Evolutionary conservation across 2,888 invertebrate species (phyloP).

Genomic region (Rhagophthalmus giganteus): DNA sequence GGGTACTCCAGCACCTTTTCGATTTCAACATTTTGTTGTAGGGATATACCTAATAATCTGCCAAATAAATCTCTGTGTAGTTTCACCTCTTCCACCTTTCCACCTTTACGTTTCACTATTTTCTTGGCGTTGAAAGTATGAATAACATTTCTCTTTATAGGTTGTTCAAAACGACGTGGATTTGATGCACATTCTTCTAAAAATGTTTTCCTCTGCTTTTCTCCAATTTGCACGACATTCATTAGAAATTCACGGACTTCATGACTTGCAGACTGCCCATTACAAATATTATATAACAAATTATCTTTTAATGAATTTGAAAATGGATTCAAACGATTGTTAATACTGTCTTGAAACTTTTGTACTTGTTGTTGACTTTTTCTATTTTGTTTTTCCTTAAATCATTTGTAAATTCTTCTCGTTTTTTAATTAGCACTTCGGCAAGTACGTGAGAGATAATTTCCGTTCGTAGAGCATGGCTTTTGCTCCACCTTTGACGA

Average conservation of each 20-base stretch:
- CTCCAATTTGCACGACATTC: slow-evolving; percentile 34
- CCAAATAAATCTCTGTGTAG: slow-evolving; percentile 38
- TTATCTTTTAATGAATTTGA: slow-evolving; percentile 30
- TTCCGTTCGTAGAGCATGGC: not conserved
- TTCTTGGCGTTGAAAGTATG: slow-evolving; percentile 33
- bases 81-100: slow-evolving; percentile 37
- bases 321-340: slow-evolving; percentile 34
- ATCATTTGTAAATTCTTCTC: not conserved
- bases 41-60: slow-evolving; percentile 31
- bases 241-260: slow-evolving; percentile 37
- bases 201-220: slow-evolving; percentile 32
- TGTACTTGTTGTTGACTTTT: no score
- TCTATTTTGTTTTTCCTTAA: no score
- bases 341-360: no score
- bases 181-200: slow-evolving; percentile 30
- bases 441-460: not conserved
- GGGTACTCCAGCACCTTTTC: slow-evolving; percentile 39
- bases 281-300: slow-evolving; percentile 37
- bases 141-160: slow-evolving; percentile 37
- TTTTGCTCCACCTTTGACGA: not conserved
- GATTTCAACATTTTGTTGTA: slow-evolving; percentile 37
- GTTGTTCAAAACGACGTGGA: slow-evolving; percentile 38
- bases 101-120: slow-evolving; percentile 37
- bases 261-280: slow-evolving; percentile 34
- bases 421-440: no score